Evolutionary conservation across 2,797 vertebrate species (phyloP).

Genomic region (Ciconia nigra): DNA sequence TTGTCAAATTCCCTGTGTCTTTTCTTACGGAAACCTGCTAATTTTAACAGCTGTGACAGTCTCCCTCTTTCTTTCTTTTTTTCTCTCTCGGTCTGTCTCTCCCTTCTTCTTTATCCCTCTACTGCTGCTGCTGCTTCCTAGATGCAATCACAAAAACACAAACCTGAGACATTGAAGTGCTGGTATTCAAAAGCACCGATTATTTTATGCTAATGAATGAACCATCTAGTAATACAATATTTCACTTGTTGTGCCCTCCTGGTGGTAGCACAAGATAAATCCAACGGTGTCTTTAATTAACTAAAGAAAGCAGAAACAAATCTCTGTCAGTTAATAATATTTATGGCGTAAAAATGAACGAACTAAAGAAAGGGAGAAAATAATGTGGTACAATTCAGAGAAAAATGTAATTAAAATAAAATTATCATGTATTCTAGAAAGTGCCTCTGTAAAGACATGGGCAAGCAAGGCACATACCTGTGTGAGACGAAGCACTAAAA

Average conservation of each 20-base stretch:
- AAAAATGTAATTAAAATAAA: slow-evolving; percentile 74
- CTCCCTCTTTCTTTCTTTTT: not conserved
- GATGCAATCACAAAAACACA: slow-evolving; percentile 3
- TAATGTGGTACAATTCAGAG: slow-evolving; percentile 52
- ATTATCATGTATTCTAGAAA: slow-evolving; percentile 63
- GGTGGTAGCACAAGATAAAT: slow-evolving; percentile 77
- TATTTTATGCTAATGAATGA: slow-evolving; percentile 78
- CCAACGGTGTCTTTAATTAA: slow-evolving; percentile 78
- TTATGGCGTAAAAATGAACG: slow-evolving; percentile 71
- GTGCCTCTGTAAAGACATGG: not conserved
- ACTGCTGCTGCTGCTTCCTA: not conserved
- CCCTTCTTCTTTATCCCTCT: not conserved
- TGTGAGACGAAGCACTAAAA: not conserved
- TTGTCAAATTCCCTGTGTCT: not conserved
- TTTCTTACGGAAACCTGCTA: not conserved
- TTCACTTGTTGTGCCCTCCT: slow-evolving; percentile 78
- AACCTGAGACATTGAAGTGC: slow-evolving; percentile 32
- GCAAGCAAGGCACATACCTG: not conserved
- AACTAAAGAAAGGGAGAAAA: slow-evolving; percentile 67
- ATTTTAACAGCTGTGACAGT: not conserved
- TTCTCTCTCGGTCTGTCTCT: not conserved
- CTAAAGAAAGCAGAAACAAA: slow-evolving; percentile 75
- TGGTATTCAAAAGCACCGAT: slow-evolving; percentile 48
- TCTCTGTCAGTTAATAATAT: slow-evolving; percentile 78
- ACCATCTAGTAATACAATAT: slow-evolving; percentile 72